Evolutionary conservation across 2,888 invertebrate genomes (phyloP).

Genomic region (Pocota personata): DNA sequence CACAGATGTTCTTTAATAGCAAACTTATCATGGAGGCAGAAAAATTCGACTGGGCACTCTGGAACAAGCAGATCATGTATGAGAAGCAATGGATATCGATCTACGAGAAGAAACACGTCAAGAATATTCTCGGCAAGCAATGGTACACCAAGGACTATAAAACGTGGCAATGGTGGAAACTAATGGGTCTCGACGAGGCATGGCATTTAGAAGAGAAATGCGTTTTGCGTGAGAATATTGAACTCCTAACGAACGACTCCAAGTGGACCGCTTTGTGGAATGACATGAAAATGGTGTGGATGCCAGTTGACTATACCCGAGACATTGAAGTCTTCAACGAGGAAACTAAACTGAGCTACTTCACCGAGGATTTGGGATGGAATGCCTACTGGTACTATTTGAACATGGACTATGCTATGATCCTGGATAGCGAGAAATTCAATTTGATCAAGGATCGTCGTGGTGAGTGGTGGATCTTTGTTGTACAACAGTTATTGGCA

Average conservation of each 20-base stretch:
- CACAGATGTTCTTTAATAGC: constrained; percentile 88
- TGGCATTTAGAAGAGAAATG: constrained; percentile 77
- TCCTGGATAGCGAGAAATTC: constrained; percentile 85
- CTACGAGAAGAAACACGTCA: constrained; percentile 77
- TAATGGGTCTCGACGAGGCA: constrained; percentile 79
- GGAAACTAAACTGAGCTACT: constrained; percentile 87
- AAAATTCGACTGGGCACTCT: constrained; percentile 83
- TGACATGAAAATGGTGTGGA: constrained; percentile 78
- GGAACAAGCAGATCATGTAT: constrained; percentile 82
- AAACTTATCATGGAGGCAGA: constrained; percentile 88
- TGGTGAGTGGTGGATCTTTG: constrained; percentile 87
- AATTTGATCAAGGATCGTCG: constrained; percentile 85
- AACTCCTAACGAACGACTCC: constrained; percentile 76
- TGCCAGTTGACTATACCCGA: constrained; percentile 86
- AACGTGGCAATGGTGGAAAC: constrained; percentile 80
- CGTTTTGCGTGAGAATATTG: constrained; percentile 78
- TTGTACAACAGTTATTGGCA: constrained; percentile 87
- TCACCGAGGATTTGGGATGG: constrained; percentile 88
- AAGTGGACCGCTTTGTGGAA: constrained; percentile 77
- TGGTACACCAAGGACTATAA: constrained; percentile 77
- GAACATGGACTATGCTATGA: constrained; percentile 86
- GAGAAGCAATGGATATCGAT: constrained; percentile 82
- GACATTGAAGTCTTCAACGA: constrained; percentile 82
- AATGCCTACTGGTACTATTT: constrained; percentile 87
- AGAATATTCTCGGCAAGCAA: neutral